Base-by-base conservation (phyloP, 2,113 vertebrate species). In the Dipodomys ordii region DNA sequence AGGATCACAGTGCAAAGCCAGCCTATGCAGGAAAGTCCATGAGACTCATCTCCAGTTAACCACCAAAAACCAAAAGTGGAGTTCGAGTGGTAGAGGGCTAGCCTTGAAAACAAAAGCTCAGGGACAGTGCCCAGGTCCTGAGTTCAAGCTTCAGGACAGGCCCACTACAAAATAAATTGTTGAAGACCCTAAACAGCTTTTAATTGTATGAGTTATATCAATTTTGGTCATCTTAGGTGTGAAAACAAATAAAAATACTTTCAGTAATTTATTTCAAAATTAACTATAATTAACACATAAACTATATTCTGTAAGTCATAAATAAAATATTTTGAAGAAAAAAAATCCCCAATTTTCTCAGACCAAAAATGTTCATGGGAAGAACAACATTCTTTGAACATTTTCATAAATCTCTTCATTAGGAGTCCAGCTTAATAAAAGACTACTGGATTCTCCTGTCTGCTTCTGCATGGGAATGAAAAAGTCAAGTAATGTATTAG, bases 221-320 rank as follows among this genome's bases (percentile, higher is more conserved):
- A 13, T 76, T 39, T 80, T 90, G 57, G 57, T 72, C 78, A 90
- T 72, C 35, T 65, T 71, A 67, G 87, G 73, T 84, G 84, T 68
- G 35, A 83, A 93, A 73, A 78, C 28, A 88, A 53, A 46, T 83
- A 46, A 87, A 88, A 49, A 80, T 30, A 35, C 67, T 32, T 35
- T 68, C 72, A 30, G 39, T 79, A 69, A 83, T 53, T 78, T 74
- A 89, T 90, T 89, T 86, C 57, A 86, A 89, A 93, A 74, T 89
- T 39, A 82, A 82, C 30, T 60, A 78, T 71, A 64, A 39, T 39
- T 39, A 39, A 39, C 39, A 39, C 39, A 49, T 12, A 49, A 1
- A 49, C 49, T 49, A 12, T 49, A 49, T 49, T 49, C 49, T 12
- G 8, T 49, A 49, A 49, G 49, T 49, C 73, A 79, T 39, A 85